Percentiles rank a stretch among this genome's conserved stretches.
Conservation (phyloP, 2,797 vertebrate genomes). For the Menidia menidia region DNA sequence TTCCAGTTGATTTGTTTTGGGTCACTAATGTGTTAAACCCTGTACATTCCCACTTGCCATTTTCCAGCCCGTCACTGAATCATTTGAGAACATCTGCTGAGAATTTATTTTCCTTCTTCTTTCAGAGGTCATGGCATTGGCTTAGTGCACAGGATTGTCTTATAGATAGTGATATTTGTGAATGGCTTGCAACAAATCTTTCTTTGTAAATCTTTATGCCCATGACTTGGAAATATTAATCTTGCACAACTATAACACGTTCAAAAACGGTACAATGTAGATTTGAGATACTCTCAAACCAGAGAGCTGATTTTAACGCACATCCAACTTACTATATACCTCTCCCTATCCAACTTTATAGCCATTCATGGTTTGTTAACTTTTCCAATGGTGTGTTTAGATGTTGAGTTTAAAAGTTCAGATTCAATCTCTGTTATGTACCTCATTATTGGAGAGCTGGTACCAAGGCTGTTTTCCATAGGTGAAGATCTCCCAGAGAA, state of each 20-base stretch:
- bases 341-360: too few relatives aligned
- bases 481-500: slow-evolving; percentile 99
- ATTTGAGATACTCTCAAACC: neutral
- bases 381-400: neutral
- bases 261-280: neutral
- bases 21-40: neutral
- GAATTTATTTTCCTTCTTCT: neutral
- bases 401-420: neutral
- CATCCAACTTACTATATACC: too few relatives aligned
- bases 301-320: too few relatives aligned
- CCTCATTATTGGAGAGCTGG: slow-evolving; percentile 99
- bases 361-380: too few relatives aligned
- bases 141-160: neutral
- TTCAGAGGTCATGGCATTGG: neutral
- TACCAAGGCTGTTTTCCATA: slow-evolving; percentile 99
- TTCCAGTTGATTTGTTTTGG: neutral
- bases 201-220: neutral
- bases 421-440: slow-evolving; percentile 49
- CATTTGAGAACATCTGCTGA: neutral
- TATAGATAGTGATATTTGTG: slow-evolving; percentile 6
- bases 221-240: neutral
- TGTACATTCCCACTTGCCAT: neutral
- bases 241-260: neutral
- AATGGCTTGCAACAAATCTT: neutral
- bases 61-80: neutral